Conservation (phyloP, 2,888 invertebrate genomes). For the Agonopterix subpropinquella region DNA sequence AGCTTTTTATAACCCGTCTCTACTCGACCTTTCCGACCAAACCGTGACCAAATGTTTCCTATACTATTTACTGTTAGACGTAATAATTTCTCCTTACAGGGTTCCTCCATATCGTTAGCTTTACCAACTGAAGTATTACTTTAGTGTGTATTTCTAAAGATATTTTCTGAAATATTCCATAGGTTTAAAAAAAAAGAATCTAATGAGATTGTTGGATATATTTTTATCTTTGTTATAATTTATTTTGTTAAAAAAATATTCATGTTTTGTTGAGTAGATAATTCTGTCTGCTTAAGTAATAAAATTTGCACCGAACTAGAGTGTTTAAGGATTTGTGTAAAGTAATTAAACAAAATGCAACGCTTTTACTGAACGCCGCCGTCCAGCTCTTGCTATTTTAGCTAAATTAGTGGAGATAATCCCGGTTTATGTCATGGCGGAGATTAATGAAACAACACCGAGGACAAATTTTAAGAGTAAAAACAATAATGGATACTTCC, state of each 20-base stretch:
- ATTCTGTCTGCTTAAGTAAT: constrained; percentile 8
- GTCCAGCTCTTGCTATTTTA: constrained; percentile 30
- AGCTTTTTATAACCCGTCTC: constrained; percentile 47
- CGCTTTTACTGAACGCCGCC: constrained; percentile 42
- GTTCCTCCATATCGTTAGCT: constrained; percentile 75
- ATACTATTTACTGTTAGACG: constrained; percentile 44
- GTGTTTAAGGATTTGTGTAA: constrained; percentile 2
- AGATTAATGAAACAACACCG: not conserved
- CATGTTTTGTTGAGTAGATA: constrained; percentile 8
- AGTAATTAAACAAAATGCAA: constrained; percentile 18
- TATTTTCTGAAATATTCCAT: constrained; percentile 63
- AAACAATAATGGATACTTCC: too few species aligned
- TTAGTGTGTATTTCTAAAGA: constrained; percentile 53
- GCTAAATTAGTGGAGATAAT: not conserved
- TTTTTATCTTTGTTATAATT: constrained; percentile 25
- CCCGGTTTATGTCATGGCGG: too few species aligned
- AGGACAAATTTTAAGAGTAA: too few species aligned
- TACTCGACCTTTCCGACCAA: constrained; percentile 53
- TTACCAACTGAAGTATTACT: constrained; percentile 71
- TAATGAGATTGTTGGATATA: constrained; percentile 36
- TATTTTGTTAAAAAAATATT: constrained; percentile 14
- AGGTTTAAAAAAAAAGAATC: constrained; percentile 46
- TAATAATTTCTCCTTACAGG: constrained; percentile 68
- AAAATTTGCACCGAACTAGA: constrained; percentile 10
- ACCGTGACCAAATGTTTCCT: constrained; percentile 64